These are phyloP conservation scores for Geodia barretti DNA, from an alignment of 37 sponge, comb jelly and placozoan genomes.

Conservation along the genomic window DNA sequence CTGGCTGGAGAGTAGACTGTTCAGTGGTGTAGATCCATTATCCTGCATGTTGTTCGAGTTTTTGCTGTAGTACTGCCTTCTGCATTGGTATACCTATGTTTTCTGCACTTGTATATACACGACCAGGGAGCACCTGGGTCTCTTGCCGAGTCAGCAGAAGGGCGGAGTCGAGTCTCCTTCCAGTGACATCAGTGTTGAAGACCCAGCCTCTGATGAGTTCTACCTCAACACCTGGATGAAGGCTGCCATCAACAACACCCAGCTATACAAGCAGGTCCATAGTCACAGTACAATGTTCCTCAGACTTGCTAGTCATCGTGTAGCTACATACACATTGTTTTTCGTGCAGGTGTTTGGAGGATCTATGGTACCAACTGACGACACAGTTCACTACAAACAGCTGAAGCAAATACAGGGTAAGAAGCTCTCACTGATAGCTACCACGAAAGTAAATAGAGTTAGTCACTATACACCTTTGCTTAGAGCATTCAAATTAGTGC, in stretches of 20 bases:
- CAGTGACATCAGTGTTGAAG: constrained; percentile 13
- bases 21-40: too few species aligned
- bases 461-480: too few species aligned
- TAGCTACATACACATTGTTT: too few species aligned
- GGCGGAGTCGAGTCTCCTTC: background rate
- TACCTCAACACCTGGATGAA: constrained; percentile 31
- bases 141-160: constrained; percentile 7
- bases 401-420: constrained; percentile 34
- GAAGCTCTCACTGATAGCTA: too few species aligned
- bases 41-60: too few species aligned
- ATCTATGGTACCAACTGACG: constrained; percentile 46
- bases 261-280: constrained; percentile 30
- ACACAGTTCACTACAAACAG: constrained; percentile 12
- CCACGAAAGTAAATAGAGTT: too few species aligned
- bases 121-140: constrained; percentile 49
- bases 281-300: too few species aligned
- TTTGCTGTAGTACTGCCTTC: too few species aligned
- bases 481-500: too few species aligned
- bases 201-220: constrained; percentile 47
- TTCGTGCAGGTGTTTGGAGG: constrained; percentile 62
- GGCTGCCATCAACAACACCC: constrained; percentile 36
- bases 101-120: background rate
- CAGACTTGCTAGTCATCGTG: too few species aligned
- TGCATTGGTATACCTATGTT: too few species aligned
- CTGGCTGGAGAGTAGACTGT: too few species aligned